These are phyloP conservation scores for Erpobdella octoculata DNA, from an alignment of 2,888 invertebrate genomes.

Conservation along the genomic window DNA sequence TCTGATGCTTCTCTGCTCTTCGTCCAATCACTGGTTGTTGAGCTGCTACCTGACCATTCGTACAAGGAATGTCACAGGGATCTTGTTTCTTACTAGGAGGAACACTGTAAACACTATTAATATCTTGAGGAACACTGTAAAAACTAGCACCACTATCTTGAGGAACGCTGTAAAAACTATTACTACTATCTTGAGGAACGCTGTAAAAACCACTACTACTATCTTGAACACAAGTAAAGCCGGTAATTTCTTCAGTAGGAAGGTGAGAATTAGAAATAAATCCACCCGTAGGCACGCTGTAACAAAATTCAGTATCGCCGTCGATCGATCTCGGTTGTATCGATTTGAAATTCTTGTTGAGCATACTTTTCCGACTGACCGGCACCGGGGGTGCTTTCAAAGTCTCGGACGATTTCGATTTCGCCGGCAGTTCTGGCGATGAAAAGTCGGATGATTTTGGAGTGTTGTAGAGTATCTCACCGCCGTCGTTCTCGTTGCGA, in stretches of 20 bases:
- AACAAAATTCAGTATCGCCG: too few species aligned
- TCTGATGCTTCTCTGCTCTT: not conserved
- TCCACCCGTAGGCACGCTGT: too few species aligned
- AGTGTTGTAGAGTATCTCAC: not conserved
- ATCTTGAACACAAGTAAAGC: too few species aligned
- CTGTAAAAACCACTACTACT: not conserved
- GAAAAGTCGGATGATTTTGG: not conserved
- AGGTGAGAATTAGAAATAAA: too few species aligned
- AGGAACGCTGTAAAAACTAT: not conserved
- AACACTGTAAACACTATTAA: too few species aligned
- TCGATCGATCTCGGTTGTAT: not conserved
- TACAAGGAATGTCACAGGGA: too few species aligned
- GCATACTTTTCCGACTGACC: not conserved
- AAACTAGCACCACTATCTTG: not conserved
- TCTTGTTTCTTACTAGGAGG: too few species aligned
- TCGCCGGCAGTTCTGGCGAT: too few species aligned
- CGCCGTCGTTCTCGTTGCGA: not conserved
- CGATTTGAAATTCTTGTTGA: not conserved
- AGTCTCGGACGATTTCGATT: not conserved
- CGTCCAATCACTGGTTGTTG: conserved; percentile 9
- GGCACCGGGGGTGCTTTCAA: not conserved
- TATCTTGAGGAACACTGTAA: not conserved
- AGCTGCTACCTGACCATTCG: too few species aligned
- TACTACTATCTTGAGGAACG: not conserved
- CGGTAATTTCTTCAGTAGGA: too few species aligned